Percentiles rank a stretch among this genome's conserved stretches.
phyloP scores from a whole-genome alignment of 2,113 vertebrate genomes.

The Hippocampus comes region DNA sequence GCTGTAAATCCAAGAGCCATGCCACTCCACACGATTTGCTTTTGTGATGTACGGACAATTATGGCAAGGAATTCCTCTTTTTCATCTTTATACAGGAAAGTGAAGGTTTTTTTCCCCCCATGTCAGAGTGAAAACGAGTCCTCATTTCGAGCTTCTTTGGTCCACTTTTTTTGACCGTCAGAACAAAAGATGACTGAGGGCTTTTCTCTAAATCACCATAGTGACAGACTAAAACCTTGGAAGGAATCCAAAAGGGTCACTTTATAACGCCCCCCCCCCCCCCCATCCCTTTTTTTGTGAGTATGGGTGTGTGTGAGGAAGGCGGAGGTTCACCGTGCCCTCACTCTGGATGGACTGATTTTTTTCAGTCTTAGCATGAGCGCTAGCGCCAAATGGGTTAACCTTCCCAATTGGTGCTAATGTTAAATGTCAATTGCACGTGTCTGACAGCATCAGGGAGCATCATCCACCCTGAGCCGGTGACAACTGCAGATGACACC shows the following conservation, averaged over 20 bases:
- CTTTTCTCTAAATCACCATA: slow-evolving; percentile 61
- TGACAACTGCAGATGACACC: slow-evolving; percentile 52
- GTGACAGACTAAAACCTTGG: slow-evolving; percentile 58
- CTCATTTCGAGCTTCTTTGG: slow-evolving; percentile 12
- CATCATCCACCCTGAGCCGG: slow-evolving; percentile 1
- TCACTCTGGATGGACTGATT: slow-evolving; percentile 1
- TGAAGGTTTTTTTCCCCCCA: neutral
- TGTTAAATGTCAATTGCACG: slow-evolving; percentile 53
- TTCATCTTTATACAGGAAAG: neutral
- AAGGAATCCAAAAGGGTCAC: slow-evolving; percentile 54
- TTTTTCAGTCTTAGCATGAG: slow-evolving; percentile 1
- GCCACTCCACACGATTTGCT: neutral
- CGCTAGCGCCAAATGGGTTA: neutral
- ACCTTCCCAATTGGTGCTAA: slow-evolving; percentile 7
- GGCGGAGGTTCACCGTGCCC: neutral
- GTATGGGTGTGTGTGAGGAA: slow-evolving; percentile 10
- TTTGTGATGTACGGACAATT: neutral
- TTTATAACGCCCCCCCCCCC: slow-evolving; percentile 36
- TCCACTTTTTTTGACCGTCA: slow-evolving; percentile 41
- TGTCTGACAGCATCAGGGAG: slow-evolving; percentile 31
- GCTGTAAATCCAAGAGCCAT: slow-evolving; percentile 25
- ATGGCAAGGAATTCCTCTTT: neutral
- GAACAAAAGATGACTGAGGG: slow-evolving; percentile 57
- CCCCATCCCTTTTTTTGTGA: neutral
- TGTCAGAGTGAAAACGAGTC: neutral